Percentiles rank a stretch among this genome's conserved stretches.
Evolutionary conservation across 2,113 vertebrate genomes (phyloP).

Genomic region (Corythornis cristatus): DNA sequence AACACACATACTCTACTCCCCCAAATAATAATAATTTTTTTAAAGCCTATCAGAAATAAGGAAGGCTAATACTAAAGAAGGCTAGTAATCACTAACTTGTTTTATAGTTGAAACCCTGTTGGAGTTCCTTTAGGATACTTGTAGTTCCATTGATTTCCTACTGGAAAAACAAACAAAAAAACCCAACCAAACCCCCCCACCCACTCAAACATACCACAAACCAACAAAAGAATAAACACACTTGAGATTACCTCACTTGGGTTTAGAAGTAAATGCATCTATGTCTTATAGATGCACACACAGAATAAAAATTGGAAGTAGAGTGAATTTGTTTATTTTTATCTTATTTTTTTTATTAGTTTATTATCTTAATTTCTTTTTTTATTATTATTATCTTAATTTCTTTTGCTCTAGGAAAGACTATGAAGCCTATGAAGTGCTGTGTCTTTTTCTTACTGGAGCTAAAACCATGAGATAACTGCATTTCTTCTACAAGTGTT

Average conservation of each 20-base stretch:
- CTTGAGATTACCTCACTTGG: not conserved
- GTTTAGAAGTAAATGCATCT: not conserved
- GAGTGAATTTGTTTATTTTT: not conserved
- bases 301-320: not conserved
- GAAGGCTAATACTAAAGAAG: not conserved
- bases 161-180: too few relatives aligned
- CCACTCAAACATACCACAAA: too few relatives aligned
- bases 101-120: fast-evolving
- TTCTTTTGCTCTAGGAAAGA: not conserved
- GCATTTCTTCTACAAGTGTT: not conserved
- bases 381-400: not conserved
- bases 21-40: not conserved
- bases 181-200: too few relatives aligned
- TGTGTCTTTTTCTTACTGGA: not conserved
- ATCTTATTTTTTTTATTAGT: not conserved
- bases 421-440: not conserved
- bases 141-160: not conserved
- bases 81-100: not conserved
- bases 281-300: not conserved
- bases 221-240: too few relatives aligned
- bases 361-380: not conserved
- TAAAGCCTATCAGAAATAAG: not conserved
- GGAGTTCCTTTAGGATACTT: fast-evolving
- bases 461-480: not conserved
- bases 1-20: not conserved